Conservation (phyloP, 2,113 vertebrate genomes). For the Cebidichthys violaceus region DNA sequence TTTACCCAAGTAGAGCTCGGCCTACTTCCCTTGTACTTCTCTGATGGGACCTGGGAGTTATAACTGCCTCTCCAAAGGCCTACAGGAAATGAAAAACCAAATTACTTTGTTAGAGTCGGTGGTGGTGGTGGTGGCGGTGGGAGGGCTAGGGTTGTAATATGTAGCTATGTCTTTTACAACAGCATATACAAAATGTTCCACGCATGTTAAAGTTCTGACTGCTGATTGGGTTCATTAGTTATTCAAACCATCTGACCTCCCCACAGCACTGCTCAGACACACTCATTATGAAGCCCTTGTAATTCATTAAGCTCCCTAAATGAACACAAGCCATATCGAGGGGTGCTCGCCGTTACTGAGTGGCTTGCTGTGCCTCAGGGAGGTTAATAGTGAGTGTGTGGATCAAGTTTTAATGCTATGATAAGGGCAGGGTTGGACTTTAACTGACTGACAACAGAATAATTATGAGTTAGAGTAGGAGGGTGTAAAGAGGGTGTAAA, state of each 20-base stretch:
- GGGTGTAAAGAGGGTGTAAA: not conserved
- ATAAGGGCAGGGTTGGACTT: slow-evolving; percentile 33
- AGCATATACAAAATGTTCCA: slow-evolving; percentile 51
- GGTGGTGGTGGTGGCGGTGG: slow-evolving; percentile 12
- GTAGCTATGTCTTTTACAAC: slow-evolving; percentile 25
- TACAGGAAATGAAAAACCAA: slow-evolving; percentile 85
- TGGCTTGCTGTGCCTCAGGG: slow-evolving; percentile 50
- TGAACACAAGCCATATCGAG: slow-evolving; percentile 71
- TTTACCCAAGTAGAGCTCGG: slow-evolving; percentile 81
- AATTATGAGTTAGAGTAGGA: not conserved
- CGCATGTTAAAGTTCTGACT: slow-evolving; percentile 56
- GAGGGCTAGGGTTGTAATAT: slow-evolving; percentile 30
- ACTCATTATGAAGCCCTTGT: slow-evolving; percentile 76
- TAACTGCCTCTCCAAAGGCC: slow-evolving; percentile 79
- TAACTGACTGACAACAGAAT: slow-evolving; percentile 17
- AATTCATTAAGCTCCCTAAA: slow-evolving; percentile 80
- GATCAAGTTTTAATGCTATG: slow-evolving; percentile 56
- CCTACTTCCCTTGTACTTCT: slow-evolving; percentile 78
- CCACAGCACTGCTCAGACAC: slow-evolving; percentile 63
- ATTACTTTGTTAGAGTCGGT: slow-evolving; percentile 77
- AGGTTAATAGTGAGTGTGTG: slow-evolving; percentile 60
- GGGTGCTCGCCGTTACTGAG: slow-evolving; percentile 53
- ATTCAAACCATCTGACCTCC: slow-evolving; percentile 76
- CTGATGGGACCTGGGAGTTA: slow-evolving; percentile 80
- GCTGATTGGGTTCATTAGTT: slow-evolving; percentile 75